Base-by-base conservation (phyloP, 2,797 vertebrate genomes). In the Lates japonicus region DNA sequence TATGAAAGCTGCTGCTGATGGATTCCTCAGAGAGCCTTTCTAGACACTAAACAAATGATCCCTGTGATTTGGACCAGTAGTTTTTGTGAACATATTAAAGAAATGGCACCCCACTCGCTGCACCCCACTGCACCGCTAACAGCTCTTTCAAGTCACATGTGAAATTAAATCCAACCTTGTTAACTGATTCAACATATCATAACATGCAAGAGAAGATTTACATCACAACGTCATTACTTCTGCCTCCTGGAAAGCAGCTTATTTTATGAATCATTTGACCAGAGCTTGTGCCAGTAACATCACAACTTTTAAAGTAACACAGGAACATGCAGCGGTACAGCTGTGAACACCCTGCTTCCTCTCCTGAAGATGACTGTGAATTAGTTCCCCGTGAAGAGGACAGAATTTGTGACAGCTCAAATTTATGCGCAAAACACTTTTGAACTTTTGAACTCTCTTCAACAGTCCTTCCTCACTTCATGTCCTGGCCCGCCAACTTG, bases 371-470 rank as follows among this genome's bases (percentile, higher is more conserved):
- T 9, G 58, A 39, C 6, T 2, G n/a, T 17, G 41, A 67, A 70
- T 64, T 22, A 2, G 71, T 60, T 70, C 66, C 37, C 55, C 4
- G 42, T 42, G 70, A 51, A 59, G 73, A 74, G 12, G 25, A 48
- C 39, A 58, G 51, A 29, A 31, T 51, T 29, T 22, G 29, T 64
- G 68, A 44, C 64, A 35, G 37, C 25, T 58, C 14, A 14, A 4
- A 81, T 76, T 35, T 35, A 42, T 65, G 61, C 5, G 2, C 14
- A 5, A 22, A 20, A 20, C 39, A 67, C 60, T 35, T 66, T 57
- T 75, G 59, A 71, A 71, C 79, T 72, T 33, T 41, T 63, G 49
- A 76, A 80, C 69, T 35, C 17, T 16, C 35, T 17, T 13, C 12
- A 42, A 17, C 49, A 14, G 37, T 6, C 55, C 13, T n/a, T 64